phyloP scores from a whole-genome alignment of 1,140 invertebrate genomes.

The Amphibalanus amphitrite region DNA sequence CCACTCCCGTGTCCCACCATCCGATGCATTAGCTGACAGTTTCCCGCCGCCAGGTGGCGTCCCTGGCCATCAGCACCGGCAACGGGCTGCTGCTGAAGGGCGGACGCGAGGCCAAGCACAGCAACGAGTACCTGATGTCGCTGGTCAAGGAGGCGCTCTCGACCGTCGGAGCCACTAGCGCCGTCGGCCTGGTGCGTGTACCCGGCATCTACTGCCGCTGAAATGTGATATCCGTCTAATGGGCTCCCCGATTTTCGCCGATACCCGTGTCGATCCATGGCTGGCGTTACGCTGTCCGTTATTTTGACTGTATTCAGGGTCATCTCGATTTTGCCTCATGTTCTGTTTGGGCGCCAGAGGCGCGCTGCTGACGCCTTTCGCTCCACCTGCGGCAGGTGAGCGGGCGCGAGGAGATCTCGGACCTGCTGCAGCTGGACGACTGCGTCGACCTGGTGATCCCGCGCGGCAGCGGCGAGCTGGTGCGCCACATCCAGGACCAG shows the following conservation, averaged over 20 bases:
- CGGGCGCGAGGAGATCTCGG: constrained; percentile 88
- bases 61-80: constrained; percentile 86
- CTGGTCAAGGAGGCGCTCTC: constrained; percentile 78
- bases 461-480: constrained; percentile 80
- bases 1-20: no score
- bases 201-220: no score
- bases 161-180: constrained; percentile 51
- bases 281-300: no score
- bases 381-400: constrained; percentile 37
- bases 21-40: neutral
- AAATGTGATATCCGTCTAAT: no score
- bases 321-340: no score
- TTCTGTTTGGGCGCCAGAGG: no score
- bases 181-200: constrained; percentile 66
- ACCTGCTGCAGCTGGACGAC: constrained; percentile 74
- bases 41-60: constrained; percentile 48
- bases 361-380: neutral
- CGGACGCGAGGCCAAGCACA: constrained; percentile 85
- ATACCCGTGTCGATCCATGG: no score
- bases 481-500: constrained; percentile 70
- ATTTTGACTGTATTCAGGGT: no score
- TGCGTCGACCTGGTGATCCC: constrained; percentile 97
- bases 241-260: no score
- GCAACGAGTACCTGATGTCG: constrained; percentile 81
- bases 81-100: constrained; percentile 93